phyloP scores from a whole-genome alignment of 2,113 vertebrate genomes.

The Numenius arquata region DNA sequence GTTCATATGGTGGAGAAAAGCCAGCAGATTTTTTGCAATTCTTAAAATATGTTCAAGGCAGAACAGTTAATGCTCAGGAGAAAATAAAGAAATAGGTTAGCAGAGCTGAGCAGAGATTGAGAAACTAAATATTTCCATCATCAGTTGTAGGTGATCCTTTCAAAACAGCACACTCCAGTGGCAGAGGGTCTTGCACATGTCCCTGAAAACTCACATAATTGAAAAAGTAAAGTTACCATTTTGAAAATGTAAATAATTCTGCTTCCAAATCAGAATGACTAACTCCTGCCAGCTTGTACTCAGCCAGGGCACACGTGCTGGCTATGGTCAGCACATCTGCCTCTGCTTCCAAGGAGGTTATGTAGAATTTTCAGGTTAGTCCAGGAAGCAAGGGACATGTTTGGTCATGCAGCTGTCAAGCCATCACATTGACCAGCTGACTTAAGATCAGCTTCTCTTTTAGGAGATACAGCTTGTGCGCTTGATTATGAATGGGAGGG shows the following conservation, averaged over 20 bases:
- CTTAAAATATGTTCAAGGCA: neutral
- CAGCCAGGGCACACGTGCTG: rapidly evolving
- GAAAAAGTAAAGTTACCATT: neutral
- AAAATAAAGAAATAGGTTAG: neutral
- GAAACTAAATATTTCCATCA: neutral
- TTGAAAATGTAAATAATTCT: neutral
- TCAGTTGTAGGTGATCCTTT: neutral
- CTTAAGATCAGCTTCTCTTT: neutral
- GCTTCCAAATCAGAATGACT: neutral
- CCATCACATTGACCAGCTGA: neutral
- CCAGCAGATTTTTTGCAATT: neutral
- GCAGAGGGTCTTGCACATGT: neutral
- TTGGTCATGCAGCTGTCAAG: neutral
- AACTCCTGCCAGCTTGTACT: neutral
- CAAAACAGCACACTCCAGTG: neutral
- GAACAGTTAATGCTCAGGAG: neutral
- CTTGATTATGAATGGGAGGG: neutral
- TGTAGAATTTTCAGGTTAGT: neutral
- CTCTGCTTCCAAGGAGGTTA: neutral
- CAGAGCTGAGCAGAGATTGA: neutral
- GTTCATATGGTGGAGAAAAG: neutral
- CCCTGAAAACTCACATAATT: neutral
- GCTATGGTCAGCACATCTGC: neutral
- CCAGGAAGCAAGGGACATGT: neutral
- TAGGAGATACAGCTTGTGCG: neutral